Evolutionary conservation across 2,888 invertebrate genomes (phyloP).

Genomic region (Hipparchia semele): DNA sequence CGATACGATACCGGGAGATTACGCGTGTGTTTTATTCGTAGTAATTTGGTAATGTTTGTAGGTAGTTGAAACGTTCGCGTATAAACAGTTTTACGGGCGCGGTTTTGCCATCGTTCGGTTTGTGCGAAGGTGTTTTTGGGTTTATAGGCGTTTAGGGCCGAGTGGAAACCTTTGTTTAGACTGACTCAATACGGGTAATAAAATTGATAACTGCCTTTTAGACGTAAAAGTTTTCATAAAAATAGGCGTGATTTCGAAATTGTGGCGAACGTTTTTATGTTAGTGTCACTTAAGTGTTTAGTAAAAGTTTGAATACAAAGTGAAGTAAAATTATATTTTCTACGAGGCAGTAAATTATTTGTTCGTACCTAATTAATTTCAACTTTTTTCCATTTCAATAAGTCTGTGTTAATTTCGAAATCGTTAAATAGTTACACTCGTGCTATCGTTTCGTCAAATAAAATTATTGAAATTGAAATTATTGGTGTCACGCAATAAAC

Average conservation of each 20-base stretch:
- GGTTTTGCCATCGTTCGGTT: slow-evolving; percentile 74
- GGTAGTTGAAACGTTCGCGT: slow-evolving; percentile 57
- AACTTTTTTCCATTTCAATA: background rate
- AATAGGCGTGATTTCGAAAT: slow-evolving; percentile 36
- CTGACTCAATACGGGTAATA: slow-evolving; percentile 59
- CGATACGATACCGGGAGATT: slow-evolving; percentile 62
- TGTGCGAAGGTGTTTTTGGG: slow-evolving; percentile 78
- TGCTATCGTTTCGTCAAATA: background rate
- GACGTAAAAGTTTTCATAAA: slow-evolving; percentile 40
- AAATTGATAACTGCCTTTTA: slow-evolving; percentile 54
- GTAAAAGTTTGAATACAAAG: slow-evolving; percentile 18
- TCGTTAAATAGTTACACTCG: background rate
- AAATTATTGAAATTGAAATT: background rate
- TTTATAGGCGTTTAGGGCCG: slow-evolving; percentile 71
- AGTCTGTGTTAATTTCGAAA: background rate
- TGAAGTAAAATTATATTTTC: slow-evolving; percentile 7
- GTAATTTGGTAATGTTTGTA: slow-evolving; percentile 69
- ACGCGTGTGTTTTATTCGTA: slow-evolving; percentile 74
- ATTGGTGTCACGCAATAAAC: slow-evolving; percentile 21
- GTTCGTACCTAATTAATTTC: background rate
- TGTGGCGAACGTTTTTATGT: slow-evolving; percentile 28
- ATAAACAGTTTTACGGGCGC: slow-evolving; percentile 70
- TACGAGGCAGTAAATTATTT: background rate
- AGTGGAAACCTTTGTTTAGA: slow-evolving; percentile 76
- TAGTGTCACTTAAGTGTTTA: slow-evolving; percentile 32